A percentile compares a stretch with the other conserved stretches of the same genome.
Conservation (phyloP, 92 coral and sea anemone species). For the Blastomussa wellsi region DNA sequence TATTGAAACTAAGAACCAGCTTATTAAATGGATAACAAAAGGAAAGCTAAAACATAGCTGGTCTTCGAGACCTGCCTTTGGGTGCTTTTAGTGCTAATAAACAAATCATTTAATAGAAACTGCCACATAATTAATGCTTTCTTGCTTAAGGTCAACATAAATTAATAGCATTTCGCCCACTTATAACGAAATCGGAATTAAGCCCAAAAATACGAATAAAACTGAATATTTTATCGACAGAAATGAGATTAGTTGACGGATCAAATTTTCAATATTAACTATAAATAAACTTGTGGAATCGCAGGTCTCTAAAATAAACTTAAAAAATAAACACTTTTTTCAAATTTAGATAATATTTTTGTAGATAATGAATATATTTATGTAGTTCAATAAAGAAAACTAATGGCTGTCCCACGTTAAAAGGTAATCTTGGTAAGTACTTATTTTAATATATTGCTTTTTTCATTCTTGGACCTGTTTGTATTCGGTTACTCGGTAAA, state of each 20-base stretch:
- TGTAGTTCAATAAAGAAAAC: background rate
- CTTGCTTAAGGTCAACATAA: background rate
- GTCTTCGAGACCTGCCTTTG: background rate
- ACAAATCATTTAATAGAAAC: background rate
- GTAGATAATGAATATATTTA: conserved; percentile 28
- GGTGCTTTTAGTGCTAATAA: background rate
- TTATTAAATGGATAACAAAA: background rate
- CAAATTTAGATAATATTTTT: background rate
- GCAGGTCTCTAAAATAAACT: conserved; percentile 23
- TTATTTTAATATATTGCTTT: background rate
- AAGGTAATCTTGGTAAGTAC: conserved; percentile 18
- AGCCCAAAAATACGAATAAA: background rate
- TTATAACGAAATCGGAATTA: background rate
- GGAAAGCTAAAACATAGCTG: background rate
- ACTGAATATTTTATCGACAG: background rate
- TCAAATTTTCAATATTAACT: background rate
- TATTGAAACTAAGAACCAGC: background rate
- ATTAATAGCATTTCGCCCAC: background rate
- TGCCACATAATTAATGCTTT: background rate
- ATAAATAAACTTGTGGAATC: conserved; percentile 32
- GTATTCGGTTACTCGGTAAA: background rate
- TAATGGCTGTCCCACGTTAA: background rate
- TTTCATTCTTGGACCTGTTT: too few relatives aligned
- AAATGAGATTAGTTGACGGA: background rate
- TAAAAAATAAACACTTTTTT: conserved; percentile 15